Percentiles rank a stretch among this genome's conserved stretches.
Evolutionary conservation across 2,797 vertebrate species (phyloP).

Genomic region (Benthosema pterotum): DNA sequence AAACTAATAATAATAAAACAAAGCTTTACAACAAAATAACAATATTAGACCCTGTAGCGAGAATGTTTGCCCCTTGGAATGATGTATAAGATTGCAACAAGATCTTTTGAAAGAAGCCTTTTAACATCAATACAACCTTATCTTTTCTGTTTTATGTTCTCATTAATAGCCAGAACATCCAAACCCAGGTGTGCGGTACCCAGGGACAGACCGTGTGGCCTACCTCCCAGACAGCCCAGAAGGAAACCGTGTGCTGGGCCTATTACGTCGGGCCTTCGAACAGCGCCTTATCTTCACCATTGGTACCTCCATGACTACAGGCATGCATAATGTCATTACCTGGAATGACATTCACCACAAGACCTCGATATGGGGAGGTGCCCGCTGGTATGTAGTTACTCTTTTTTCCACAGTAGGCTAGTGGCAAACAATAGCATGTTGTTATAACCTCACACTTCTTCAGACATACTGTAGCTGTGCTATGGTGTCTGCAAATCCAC

Average conservation of each 20-base stretch:
- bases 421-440: conserved; percentile 9
- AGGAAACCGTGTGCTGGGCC: conserved; percentile 91
- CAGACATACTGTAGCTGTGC: not conserved
- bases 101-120: not conserved
- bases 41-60: too few relatives aligned
- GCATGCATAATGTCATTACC: conserved; percentile 94
- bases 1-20: too few relatives aligned
- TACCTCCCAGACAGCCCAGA: conserved; percentile 96
- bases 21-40: too few relatives aligned
- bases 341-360: conserved; percentile 99
- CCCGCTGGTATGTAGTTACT: conserved; percentile 85
- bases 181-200: conserved; percentile 92
- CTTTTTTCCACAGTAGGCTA: not conserved
- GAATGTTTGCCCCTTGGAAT: too few relatives aligned
- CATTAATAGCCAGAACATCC: conserved; percentile 87
- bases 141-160: conserved; percentile 21
- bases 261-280: conserved; percentile 92
- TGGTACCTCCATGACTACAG: conserved; percentile 96
- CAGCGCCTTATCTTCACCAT: conserved; percentile 96
- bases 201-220: conserved; percentile 92
- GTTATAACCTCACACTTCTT: conserved; percentile 1
- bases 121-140: not conserved
- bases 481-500: conserved; percentile 10
- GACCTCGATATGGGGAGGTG: conserved; percentile 93
- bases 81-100: too few relatives aligned